A percentile compares a stretch with the other conserved stretches of the same genome.
These are phyloP conservation scores for Aplodontia rufa DNA, from an alignment of 2,113 vertebrate species.

Conservation along the genomic window DNA sequence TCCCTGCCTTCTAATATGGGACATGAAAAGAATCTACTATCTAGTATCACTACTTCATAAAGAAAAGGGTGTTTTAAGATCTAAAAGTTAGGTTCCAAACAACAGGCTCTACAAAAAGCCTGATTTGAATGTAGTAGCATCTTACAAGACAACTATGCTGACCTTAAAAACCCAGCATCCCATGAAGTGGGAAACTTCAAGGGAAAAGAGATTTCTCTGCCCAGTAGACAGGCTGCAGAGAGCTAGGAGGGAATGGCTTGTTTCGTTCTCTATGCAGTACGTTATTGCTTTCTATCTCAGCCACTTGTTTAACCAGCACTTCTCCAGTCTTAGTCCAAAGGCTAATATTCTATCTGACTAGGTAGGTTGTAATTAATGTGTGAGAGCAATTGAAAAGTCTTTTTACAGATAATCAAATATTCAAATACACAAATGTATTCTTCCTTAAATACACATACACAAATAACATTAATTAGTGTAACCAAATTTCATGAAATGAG, in stretches of 20 bases:
- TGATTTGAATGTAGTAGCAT: background rate
- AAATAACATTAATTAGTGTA: too few relatives aligned
- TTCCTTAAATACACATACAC: too few relatives aligned
- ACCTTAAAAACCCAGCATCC: background rate
- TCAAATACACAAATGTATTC: too few relatives aligned
- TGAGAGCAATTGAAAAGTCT: too few relatives aligned
- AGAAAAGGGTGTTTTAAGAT: slow-evolving; percentile 22
- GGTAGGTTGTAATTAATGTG: too few relatives aligned
- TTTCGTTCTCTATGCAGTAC: background rate
- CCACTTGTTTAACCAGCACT: background rate
- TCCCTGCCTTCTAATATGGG: background rate
- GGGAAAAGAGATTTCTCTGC: background rate
- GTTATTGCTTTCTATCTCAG: background rate
- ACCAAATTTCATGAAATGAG: too few relatives aligned
- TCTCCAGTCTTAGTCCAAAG: background rate
- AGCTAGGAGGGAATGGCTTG: background rate
- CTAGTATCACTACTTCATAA: background rate
- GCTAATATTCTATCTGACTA: too few relatives aligned
- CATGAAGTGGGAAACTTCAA: background rate
- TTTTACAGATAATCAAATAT: too few relatives aligned
- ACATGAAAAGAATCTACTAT: slow-evolving; percentile 17
- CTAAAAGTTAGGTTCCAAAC: background rate
- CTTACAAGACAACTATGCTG: background rate
- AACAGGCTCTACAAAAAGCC: background rate
- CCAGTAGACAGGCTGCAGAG: background rate